Base-by-base conservation (phyloP, 1,140 invertebrate genomes). In the Linepithema humile region DNA sequence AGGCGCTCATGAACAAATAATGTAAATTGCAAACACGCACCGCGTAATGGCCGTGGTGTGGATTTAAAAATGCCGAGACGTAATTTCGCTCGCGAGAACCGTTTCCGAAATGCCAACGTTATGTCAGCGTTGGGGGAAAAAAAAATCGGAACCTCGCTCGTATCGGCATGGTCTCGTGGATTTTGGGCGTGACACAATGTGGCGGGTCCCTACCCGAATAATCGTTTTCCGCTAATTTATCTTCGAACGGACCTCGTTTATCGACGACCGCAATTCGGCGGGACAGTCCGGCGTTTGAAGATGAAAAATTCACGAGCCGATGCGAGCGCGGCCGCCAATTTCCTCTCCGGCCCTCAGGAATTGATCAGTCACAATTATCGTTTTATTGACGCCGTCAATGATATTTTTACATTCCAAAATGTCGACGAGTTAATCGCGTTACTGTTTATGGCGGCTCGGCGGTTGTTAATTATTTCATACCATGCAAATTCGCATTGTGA, bases 271-370 rank as follows among this genome's bases (percentile, higher is more conserved):
- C 59, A 83, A 83, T 83, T 77, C 17, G 72, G 38, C 17, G 20
- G 45, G 38, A 82, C 67, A 48, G 43, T 35, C 32, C 29, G 29
- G 23, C 32, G 57, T 53, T 65, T 20, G 57, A 77, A 32, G 35
- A 62, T 83, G 72, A 83, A 83, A 83, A 65, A 55, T 83, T 83
- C 59, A 78, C 72, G 32, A 77, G 45, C 29, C 29, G 15, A 45
- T 17, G 67, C 38, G 40, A 59, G 5, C 67, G n/a, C 38, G 50
- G 9, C 12, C 20, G 29, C 32, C n/a, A 38, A 60, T 82, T 82
- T 43, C 26, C 26, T 74, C 15, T 17, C 15, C 20, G 12, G 62
- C 50, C 64, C 38, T 70, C 48, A 23, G 12, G 55, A 82, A 48
- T 82, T 40, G 23, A 74, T 82, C 55, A 74, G 38, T 38, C 38